These are phyloP conservation scores for Drosophila quadrilineata DNA, from an alignment of 1,140 invertebrate genomes.

Conservation along the genomic window DNA sequence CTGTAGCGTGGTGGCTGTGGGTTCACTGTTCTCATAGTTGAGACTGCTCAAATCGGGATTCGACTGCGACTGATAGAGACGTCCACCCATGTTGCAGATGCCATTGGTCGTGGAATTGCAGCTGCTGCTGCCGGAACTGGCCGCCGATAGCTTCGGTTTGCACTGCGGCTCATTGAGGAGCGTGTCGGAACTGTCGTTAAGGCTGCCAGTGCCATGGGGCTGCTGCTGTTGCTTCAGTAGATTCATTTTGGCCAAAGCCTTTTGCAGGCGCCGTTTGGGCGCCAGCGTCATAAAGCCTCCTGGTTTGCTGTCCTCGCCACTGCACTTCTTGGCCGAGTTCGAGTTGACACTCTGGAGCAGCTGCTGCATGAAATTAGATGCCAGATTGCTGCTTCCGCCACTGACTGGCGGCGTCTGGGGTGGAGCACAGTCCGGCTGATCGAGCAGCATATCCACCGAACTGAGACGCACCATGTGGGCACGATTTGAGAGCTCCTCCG, in stretches of 20 bases:
- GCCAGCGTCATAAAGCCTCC: constrained; percentile 93
- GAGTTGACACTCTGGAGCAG: constrained; percentile 69
- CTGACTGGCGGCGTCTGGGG: constrained; percentile 58
- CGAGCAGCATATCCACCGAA: constrained; percentile 73
- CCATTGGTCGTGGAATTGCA: constrained; percentile 47
- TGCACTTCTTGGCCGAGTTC: constrained; percentile 84
- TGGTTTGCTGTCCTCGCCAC: constrained; percentile 83
- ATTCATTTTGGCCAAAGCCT: constrained; percentile 95
- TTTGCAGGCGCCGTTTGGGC: constrained; percentile 91
- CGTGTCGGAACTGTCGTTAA: constrained; percentile 66
- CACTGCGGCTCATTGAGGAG: constrained; percentile 46
- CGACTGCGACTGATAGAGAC: constrained; percentile 92
- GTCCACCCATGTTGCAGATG: constrained; percentile 30
- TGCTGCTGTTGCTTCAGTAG: constrained; percentile 88
- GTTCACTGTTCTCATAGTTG: constrained; percentile 86
- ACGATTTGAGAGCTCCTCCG: constrained; percentile 54
- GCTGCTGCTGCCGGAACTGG: constrained; percentile 51
- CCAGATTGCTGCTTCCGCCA: constrained; percentile 51
- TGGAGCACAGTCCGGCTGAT: constrained; percentile 70
- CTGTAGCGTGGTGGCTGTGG: constrained; percentile 39
- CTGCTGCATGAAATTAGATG: constrained; percentile 74
- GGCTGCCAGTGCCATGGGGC: constrained; percentile 27
- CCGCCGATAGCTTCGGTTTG: constrained; percentile 51
- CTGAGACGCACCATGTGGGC: constrained; percentile 70
- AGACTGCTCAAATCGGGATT: constrained; percentile 93